Base-by-base conservation (phyloP, 2,113 vertebrate genomes). In the Aegotheles bennettii region DNA sequence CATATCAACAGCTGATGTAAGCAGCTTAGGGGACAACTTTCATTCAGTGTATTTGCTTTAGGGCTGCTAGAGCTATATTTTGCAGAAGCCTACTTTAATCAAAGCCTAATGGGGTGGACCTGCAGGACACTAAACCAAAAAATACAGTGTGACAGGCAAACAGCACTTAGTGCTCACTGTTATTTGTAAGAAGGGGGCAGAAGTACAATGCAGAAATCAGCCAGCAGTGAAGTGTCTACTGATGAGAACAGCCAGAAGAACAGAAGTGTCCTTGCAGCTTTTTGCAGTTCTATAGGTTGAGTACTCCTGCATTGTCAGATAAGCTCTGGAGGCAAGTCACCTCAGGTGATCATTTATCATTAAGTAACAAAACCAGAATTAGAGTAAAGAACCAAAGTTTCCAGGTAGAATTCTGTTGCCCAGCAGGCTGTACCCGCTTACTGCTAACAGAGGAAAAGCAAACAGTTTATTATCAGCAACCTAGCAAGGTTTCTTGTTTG, bases 1-100 rank as follows among this genome's bases (percentile, higher is more conserved):
- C 19, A 1, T 78, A 83, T 53, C 89, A 86, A 87, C 17, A 73
- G 69, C 40, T 16, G 45, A 80, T 2, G 4, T 36, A 88, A 87
- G 68, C 48, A 95, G 68, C 90, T 60, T 79, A 84, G 88, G 94
- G 59, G 80, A 84, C 87, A 94, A 89, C 91, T 84, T 90, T 48
- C 59, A 84, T 84, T 95, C 51, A 90, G 71, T 6, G 1, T 60
- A 64, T 90, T 79, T 96, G 94, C 94, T 93, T 90, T n/a, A 95
- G 71, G 64, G 78, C 78, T 88, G 88, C 85, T 24, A 21, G 38
- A 84, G 51, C 82, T 24, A 56, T 2, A 24, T 56, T 29, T 88
- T 78, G 69, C 67, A 87, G 67, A 73, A 89, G 45, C 17, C 59
- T 69, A 15, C 68, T 90, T 88, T 65, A 84, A 87, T 56, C 68